Evolutionary conservation across 2,797 vertebrate species (phyloP).

Genomic region (Varecia variegata): DNA sequence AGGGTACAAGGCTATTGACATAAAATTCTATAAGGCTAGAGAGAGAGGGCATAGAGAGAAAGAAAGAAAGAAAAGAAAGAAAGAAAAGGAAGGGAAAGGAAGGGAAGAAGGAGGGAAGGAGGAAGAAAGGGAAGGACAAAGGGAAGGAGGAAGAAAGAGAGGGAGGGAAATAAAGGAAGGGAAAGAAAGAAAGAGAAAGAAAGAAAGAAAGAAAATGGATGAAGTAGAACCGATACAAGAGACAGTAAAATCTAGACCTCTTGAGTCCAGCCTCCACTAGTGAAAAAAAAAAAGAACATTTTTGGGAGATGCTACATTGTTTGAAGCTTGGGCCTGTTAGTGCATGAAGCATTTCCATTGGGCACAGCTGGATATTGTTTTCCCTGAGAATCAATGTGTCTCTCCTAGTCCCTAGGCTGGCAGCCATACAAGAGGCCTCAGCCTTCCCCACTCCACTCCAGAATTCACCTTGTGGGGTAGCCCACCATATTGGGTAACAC

Average conservation of each 20-base stretch:
- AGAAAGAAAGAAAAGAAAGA: too few relatives aligned
- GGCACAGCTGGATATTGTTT: background rate
- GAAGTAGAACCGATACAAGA: background rate
- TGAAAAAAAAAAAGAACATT: background rate
- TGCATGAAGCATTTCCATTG: background rate
- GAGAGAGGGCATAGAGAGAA: background rate
- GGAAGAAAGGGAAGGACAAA: rapidly evolving
- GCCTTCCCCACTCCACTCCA: background rate
- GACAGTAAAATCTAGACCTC: background rate
- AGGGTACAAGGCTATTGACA: background rate
- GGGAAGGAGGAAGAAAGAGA: background rate
- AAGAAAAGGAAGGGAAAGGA: background rate
- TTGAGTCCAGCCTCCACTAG: background rate
- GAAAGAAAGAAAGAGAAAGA: background rate
- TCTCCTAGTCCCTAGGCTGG: background rate
- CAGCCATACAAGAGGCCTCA: background rate
- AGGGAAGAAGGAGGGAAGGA: background rate
- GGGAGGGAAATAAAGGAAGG: background rate
- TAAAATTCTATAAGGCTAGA: background rate
- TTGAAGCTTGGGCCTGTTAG: background rate
- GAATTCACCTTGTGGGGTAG: background rate
- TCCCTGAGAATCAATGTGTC: background rate
- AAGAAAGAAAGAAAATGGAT: background rate
- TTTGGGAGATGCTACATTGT: background rate
- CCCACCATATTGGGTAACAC: background rate